Conservation (phyloP, 2,113 vertebrate species). For the Rhineura floridana region DNA sequence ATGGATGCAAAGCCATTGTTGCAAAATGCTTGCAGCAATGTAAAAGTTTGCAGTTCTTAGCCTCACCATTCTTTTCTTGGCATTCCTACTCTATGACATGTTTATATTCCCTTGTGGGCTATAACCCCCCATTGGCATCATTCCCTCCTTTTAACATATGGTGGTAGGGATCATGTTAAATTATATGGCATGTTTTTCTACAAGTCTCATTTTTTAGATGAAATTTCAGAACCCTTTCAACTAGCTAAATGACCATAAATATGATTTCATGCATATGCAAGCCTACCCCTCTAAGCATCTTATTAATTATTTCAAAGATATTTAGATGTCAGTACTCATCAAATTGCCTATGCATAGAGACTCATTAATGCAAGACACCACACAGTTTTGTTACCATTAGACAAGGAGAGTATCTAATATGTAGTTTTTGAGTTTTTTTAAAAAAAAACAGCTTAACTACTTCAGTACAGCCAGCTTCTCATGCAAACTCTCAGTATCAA, state of each 20-base stretch:
- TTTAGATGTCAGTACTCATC: slow-evolving; percentile 76
- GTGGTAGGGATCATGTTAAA: slow-evolving; percentile 1
- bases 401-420: slow-evolving; percentile 60
- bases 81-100: not conserved
- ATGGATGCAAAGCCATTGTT: slow-evolving; percentile 35
- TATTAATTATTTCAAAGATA: slow-evolving; percentile 82
- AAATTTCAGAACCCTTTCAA: slow-evolving; percentile 55
- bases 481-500: slow-evolving; percentile 26
- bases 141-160: slow-evolving; percentile 26
- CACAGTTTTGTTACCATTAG: slow-evolving; percentile 62
- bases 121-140: slow-evolving; percentile 13
- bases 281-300: slow-evolving; percentile 71
- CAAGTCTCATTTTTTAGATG: slow-evolving; percentile 37
- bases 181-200: slow-evolving; percentile 31
- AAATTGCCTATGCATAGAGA: slow-evolving; percentile 71
- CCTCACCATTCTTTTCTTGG: slow-evolving; percentile 23
- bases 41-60: slow-evolving; percentile 42
- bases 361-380: slow-evolving; percentile 73
- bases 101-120: slow-evolving; percentile 13
- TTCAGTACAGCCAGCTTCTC: slow-evolving; percentile 26
- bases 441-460: slow-evolving; percentile 33
- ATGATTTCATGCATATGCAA: slow-evolving; percentile 75
- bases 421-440: slow-evolving; percentile 48
- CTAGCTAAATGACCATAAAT: slow-evolving; percentile 68
- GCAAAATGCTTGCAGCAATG: slow-evolving; percentile 35